Base-by-base conservation (phyloP, 2,113 vertebrate species). In the Centropus bengalensis region DNA sequence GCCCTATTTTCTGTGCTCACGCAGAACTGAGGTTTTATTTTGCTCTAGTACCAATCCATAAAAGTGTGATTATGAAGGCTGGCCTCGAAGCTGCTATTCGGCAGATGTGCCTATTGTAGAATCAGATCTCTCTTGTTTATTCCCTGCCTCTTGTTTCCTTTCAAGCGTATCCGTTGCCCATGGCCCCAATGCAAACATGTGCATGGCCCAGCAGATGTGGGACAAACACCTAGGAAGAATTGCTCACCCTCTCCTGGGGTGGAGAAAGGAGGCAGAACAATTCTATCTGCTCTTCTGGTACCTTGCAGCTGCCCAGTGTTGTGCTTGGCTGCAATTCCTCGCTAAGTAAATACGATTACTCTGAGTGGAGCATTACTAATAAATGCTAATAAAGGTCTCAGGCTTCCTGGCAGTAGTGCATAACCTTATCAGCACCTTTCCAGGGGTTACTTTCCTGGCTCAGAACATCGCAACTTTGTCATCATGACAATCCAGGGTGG, bases 71-170 rank as follows among this genome's bases (percentile, higher is more conserved):
- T 75, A 62, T 91, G 55, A 33, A 26, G 33, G 27, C n/a, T 76
- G 79, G 68, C 51, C 36, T 36, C 68, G 54, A 36, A 45, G 88
- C 85, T 82, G 87, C 75, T 26, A 11, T 70, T 22, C 24, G 55
- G 80, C 83, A 96, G 94, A 40, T 96, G 91, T 82, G 59, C 71
- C 75, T 51, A 49, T 83, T 92, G 88, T 81, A 33, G 84, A 81
- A 88, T 24, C 38, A 3, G 40, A 10, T 81, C 28, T 30, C 38
- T 69, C 54, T 6, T 54, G 2, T 90, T 89, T 49, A 42, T 27
- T 78, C 44, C 28, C 69, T 62, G 64, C 38, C 54, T 32, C 55
- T 78, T 78, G 16, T 88, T 81, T 10, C 79, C 22, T 58, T 33
- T 47, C 85, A 45, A 30, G 78, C 54, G 4, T 32, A 82, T 66